Percentiles rank a stretch among this genome's conserved stretches.
phyloP scores from a whole-genome alignment of 2,113 vertebrate species.

The Microcebus ravelobensis region DNA sequence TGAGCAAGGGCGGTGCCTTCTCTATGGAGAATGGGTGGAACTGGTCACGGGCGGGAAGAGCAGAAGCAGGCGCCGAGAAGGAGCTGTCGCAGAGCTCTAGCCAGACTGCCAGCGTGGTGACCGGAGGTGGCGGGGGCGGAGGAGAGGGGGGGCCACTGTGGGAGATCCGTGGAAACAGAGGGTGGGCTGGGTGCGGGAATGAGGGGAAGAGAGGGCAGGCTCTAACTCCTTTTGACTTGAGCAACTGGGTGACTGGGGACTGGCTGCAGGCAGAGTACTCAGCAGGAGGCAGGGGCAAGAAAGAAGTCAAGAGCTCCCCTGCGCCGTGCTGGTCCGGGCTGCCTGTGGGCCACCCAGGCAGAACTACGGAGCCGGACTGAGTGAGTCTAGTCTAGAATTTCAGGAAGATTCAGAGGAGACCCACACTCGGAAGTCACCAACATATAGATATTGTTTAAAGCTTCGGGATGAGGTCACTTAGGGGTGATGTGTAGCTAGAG shows the following conservation, averaged over 20 bases:
- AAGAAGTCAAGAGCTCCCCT: neutral
- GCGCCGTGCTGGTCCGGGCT: neutral
- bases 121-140: too few relatives aligned
- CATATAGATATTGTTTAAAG: neutral
- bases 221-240: neutral
- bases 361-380: neutral
- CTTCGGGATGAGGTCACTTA: neutral
- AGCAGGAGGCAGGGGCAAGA: neutral
- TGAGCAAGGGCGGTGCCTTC: neutral
- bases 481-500: neutral
- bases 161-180: too few relatives aligned
- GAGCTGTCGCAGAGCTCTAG: neutral
- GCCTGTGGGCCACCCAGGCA: neutral
- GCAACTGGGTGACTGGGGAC: too few relatives aligned
- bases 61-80: accelerated
- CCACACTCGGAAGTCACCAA: neutral
- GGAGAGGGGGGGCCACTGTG: neutral
- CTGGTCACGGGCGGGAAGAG: neutral
- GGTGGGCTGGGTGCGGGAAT: too few relatives aligned
- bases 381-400: neutral
- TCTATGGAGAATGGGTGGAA: neutral
- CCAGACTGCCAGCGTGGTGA: neutral
- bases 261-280: neutral
- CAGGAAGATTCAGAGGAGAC: neutral
- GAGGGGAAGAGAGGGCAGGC: neutral